Evolutionary conservation across 2,888 invertebrate genomes (phyloP).

Genomic region (Pherbina coryleti): DNA sequence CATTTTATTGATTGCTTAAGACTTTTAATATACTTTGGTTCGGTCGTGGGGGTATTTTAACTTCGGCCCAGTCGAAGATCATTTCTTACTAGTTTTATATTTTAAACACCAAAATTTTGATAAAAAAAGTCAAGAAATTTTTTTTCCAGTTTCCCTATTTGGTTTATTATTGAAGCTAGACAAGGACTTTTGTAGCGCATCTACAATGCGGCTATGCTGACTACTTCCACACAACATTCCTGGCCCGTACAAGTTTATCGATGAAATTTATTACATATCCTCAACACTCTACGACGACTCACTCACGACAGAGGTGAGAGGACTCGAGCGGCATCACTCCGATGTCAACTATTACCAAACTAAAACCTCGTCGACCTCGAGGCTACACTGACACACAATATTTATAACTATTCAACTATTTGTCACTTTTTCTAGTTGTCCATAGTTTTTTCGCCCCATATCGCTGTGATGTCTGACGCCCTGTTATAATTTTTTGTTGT

Average conservation of each 20-base stretch:
- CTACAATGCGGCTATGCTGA: not conserved
- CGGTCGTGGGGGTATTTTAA: too few relatives aligned
- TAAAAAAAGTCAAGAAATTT: not conserved
- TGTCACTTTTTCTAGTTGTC: slow-evolving; percentile 1
- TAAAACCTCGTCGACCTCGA: slow-evolving; percentile 32
- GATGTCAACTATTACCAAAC: slow-evolving; percentile 52
- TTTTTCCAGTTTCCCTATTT: not conserved
- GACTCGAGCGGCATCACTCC: slow-evolving; percentile 39
- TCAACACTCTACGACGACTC: slow-evolving; percentile 10
- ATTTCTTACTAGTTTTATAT: too few relatives aligned
- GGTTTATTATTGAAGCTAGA: not conserved
- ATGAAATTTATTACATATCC: slow-evolving; percentile 52
- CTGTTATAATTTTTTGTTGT: too few relatives aligned
- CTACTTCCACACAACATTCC: not conserved
- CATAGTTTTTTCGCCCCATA: not conserved
- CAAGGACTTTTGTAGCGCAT: not conserved
- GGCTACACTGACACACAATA: slow-evolving; percentile 3
- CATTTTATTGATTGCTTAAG: too few relatives aligned
- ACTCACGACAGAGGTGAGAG: not conserved
- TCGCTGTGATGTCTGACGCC: too few relatives aligned
- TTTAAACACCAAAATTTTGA: not conserved
- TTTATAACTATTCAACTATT: slow-evolving; percentile 30
- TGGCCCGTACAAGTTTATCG: slow-evolving; percentile 49
- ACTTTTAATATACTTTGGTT: too few relatives aligned
- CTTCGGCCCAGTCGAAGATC: too few relatives aligned